Percentiles rank a stretch among this genome's conserved stretches.
phyloP scores from a whole-genome alignment of 2,113 vertebrate genomes.

The Mellivora capensis region DNA sequence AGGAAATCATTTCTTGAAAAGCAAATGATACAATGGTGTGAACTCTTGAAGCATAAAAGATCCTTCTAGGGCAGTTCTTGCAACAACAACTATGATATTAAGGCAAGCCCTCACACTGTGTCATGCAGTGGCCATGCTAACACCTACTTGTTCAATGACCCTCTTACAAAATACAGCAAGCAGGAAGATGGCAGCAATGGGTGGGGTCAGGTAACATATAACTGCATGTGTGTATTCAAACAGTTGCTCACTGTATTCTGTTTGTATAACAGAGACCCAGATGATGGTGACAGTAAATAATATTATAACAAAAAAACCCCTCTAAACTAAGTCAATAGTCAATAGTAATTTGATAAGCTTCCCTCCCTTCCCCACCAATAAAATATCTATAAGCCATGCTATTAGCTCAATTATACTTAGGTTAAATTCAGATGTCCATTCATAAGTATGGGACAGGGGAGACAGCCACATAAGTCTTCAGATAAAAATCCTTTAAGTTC shows the following conservation, averaged over 20 bases:
- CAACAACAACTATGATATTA: not conserved
- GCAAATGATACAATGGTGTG: not conserved
- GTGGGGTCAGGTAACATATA: slow-evolving; percentile 90
- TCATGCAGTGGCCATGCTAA: rapidly evolving
- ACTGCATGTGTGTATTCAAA: slow-evolving; percentile 91
- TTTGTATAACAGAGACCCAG: slow-evolving; percentile 91
- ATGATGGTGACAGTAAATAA: slow-evolving; percentile 90
- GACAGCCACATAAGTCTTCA: not conserved
- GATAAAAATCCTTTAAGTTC: not conserved
- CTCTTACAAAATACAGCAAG: slow-evolving; percentile 92
- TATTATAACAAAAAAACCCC: slow-evolving; percentile 86
- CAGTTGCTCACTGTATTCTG: slow-evolving; percentile 86
- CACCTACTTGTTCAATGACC: slow-evolving; percentile 85
- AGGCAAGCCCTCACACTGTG: not conserved
- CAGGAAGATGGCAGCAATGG: slow-evolving; percentile 89
- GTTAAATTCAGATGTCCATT: not conserved
- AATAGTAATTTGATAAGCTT: not conserved
- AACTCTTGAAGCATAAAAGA: not conserved
- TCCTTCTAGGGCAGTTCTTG: not conserved
- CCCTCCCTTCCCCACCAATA: not conserved
- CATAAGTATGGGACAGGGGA: not conserved
- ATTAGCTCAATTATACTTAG: not conserved
- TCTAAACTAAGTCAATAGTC: slow-evolving; percentile 59
- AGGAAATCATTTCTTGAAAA: not conserved
- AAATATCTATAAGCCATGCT: not conserved